phyloP scores from a whole-genome alignment of 2,888 invertebrate genomes.

The Monopis laevigella region DNA sequence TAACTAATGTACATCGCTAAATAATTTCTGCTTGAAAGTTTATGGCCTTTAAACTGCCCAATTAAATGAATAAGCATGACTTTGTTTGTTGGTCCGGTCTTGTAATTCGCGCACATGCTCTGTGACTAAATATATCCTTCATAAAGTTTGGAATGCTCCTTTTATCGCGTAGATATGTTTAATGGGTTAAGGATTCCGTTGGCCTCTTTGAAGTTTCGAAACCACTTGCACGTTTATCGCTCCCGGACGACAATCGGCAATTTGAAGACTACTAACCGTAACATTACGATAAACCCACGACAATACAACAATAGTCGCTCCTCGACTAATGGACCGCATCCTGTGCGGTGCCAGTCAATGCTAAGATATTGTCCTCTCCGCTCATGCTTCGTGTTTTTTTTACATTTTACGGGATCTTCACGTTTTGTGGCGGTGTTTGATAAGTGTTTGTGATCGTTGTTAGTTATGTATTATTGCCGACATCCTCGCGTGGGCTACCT shows the following conservation, averaged over 20 bases:
- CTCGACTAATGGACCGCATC: slow-evolving; percentile 58
- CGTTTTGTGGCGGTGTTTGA: background rate
- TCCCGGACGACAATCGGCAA: slow-evolving; percentile 33
- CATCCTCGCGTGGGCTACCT: too few species aligned
- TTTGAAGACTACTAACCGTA: slow-evolving; percentile 23
- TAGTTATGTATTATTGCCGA: too few species aligned
- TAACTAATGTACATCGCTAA: too few species aligned
- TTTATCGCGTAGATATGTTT: background rate
- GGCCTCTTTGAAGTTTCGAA: slow-evolving; percentile 11
- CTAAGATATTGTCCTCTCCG: slow-evolving; percentile 38
- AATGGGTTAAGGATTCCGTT: background rate
- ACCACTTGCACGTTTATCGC: slow-evolving; percentile 33
- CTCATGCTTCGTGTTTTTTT: slow-evolving; percentile 24
- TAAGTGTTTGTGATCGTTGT: background rate
- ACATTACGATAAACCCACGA: slow-evolving; percentile 58
- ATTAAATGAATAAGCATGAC: slow-evolving; percentile 57
- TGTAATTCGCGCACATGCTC: too few species aligned
- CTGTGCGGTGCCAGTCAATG: slow-evolving; percentile 62
- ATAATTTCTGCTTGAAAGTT: too few species aligned
- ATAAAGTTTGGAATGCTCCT: too few species aligned
- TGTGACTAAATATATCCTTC: background rate
- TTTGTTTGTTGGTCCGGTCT: slow-evolving; percentile 54
- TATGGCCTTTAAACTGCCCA: slow-evolving; percentile 45
- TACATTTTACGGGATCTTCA: background rate
- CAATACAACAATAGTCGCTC: slow-evolving; percentile 64